A percentile compares a stretch with the other conserved stretches of the same genome.
These are phyloP conservation scores for Arctia plantaginis DNA, from an alignment of 2,888 invertebrate species.

Conservation along the genomic window DNA sequence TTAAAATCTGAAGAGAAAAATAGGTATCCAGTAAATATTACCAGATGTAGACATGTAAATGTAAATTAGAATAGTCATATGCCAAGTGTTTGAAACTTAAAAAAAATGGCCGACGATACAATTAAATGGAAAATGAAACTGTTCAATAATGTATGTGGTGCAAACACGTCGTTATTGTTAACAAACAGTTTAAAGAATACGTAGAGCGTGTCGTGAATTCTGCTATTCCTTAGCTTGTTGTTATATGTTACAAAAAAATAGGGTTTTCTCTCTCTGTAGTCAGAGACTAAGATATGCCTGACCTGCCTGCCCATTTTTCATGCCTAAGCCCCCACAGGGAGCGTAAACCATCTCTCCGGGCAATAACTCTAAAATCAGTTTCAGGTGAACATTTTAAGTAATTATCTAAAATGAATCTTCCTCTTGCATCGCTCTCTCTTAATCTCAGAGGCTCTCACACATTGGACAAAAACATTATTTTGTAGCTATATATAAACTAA, in stretches of 20 bases:
- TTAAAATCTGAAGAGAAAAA: neutral
- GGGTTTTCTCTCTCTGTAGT: too few relatives aligned
- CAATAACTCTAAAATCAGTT: neutral
- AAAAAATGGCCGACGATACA: slow-evolving; percentile 54
- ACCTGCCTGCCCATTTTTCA: too few relatives aligned
- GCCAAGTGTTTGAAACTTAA: slow-evolving; percentile 32
- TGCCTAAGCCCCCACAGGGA: neutral
- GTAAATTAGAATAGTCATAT: slow-evolving; percentile 40
- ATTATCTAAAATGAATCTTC: too few relatives aligned
- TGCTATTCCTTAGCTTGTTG: too few relatives aligned
- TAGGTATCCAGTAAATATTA: neutral
- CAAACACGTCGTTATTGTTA: slow-evolving; percentile 52
- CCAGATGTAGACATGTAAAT: neutral
- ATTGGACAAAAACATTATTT: neutral
- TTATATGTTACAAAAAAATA: too few relatives aligned
- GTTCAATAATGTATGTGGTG: slow-evolving; percentile 71
- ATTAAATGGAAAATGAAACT: slow-evolving; percentile 69
- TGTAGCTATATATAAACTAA: neutral
- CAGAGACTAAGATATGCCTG: too few relatives aligned
- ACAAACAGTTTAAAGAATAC: slow-evolving; percentile 41
- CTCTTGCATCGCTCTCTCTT: neutral
- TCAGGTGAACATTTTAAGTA: neutral
- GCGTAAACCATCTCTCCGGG: neutral
- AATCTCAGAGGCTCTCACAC: neutral
- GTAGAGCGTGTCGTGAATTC: neutral